A percentile compares a stretch with the other conserved stretches of the same genome.
These are phyloP conservation scores for Arctopsyche grandis DNA, from an alignment of 1,140 invertebrate genomes.

Conservation along the genomic window DNA sequence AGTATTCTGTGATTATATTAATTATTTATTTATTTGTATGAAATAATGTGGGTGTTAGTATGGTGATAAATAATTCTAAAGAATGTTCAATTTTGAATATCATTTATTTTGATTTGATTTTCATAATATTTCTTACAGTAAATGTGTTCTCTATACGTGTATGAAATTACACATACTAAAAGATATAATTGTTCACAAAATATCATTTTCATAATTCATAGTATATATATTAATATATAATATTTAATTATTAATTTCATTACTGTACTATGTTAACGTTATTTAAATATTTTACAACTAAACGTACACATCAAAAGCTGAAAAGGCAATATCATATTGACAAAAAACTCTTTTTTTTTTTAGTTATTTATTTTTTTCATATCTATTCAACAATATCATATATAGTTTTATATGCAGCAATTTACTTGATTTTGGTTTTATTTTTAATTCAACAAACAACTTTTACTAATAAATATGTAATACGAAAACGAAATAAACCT, in stretches of 20 bases:
- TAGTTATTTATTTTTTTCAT: not conserved
- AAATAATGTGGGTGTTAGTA: not conserved
- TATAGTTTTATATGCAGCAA: not conserved
- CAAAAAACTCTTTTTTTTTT: constrained; percentile 29
- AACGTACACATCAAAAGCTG: constrained; percentile 40
- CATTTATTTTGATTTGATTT: constrained; percentile 40
- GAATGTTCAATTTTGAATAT: constrained; percentile 6
- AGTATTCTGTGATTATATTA: too few relatives aligned
- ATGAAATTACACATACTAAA: constrained; percentile 41
- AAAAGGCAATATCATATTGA: constrained; percentile 42
- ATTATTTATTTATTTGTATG: not conserved
- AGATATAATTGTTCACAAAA: constrained; percentile 43
- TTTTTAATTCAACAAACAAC: too few relatives aligned
- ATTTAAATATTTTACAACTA: constrained; percentile 33
- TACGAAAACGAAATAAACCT: constrained; percentile 11
- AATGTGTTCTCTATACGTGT: constrained; percentile 28
- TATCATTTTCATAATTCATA: constrained; percentile 36
- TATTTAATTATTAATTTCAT: constrained; percentile 22
- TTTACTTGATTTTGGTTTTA: not conserved
- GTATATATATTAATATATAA: not conserved
- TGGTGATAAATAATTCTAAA: not conserved
- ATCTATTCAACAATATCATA: not conserved
- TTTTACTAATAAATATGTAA: not conserved
- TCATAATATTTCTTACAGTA: constrained; percentile 26
- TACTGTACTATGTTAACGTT: constrained; percentile 28